These are phyloP conservation scores for Ctenosaura bakeri DNA, from an alignment of 2,797 vertebrate species.

Conservation along the genomic window DNA sequence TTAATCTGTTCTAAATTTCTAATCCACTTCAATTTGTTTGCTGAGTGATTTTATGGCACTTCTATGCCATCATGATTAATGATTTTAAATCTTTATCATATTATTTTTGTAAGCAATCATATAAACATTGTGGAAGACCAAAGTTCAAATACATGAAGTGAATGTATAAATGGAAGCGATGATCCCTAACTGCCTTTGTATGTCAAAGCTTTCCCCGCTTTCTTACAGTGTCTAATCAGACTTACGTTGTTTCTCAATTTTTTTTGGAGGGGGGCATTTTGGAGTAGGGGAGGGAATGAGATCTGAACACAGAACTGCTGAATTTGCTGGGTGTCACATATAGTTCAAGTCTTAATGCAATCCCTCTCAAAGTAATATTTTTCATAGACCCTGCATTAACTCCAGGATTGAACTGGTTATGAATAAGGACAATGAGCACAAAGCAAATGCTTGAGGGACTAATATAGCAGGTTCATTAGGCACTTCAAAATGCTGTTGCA, in stretches of 20 bases:
- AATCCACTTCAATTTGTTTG: not conserved
- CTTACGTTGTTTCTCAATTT: not conserved
- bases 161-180: no score
- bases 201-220: not conserved
- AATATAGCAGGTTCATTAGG: conserved; percentile 9
- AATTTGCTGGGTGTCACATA: not conserved
- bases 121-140: no score
- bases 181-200: no score
- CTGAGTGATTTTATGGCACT: not conserved
- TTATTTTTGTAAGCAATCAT: not conserved
- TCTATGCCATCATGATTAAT: no score
- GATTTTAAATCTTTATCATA: not conserved
- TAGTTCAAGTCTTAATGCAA: not conserved
- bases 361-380: not conserved
- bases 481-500: conserved; percentile 8
- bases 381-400: not conserved
- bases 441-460: not conserved
- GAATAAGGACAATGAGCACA: not conserved
- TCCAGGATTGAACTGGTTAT: not conserved
- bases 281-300: not conserved
- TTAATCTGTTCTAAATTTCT: not conserved
- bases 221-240: not conserved
- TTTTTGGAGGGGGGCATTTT: not conserved
- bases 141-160: no score
- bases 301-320: not conserved